A percentile compares a stretch with the other conserved stretches of the same genome.
phyloP scores from a whole-genome alignment of 1,140 invertebrate species.

The Pantala flavescens region DNA sequence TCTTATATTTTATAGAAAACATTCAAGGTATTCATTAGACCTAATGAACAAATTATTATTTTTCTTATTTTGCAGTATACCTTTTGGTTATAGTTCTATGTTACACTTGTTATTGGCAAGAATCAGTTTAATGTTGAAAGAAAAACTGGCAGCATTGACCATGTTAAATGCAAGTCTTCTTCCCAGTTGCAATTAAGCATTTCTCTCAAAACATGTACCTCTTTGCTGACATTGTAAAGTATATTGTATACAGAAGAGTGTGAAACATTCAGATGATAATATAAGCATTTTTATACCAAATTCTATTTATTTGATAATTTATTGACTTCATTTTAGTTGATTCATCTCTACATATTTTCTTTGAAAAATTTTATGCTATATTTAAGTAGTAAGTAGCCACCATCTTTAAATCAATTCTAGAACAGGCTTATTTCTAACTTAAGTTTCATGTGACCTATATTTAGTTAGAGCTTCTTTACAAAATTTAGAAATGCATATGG shows the following conservation, averaged over 20 bases:
- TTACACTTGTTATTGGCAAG: not conserved
- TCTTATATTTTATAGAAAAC: not conserved
- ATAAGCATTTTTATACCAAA: not conserved
- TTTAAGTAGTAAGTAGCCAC: too few species aligned
- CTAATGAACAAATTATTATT: not conserved
- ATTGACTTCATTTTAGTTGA: too few species aligned
- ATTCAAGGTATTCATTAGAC: not conserved
- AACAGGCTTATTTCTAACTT: too few species aligned
- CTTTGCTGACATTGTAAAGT: not conserved
- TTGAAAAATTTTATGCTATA: too few species aligned
- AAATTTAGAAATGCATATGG: too few species aligned
- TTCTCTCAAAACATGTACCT: not conserved
- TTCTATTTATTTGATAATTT: too few species aligned
- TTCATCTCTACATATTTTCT: too few species aligned
- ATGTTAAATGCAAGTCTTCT: not conserved
- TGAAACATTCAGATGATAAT: not conserved
- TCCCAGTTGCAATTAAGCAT: not conserved
- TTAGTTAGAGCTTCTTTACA: too few species aligned
- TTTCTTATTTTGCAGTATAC: not conserved
- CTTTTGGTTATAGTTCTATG: not conserved
- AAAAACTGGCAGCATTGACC: not conserved
- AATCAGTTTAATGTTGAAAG: not conserved
- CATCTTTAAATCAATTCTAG: too few species aligned
- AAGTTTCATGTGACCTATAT: too few species aligned
- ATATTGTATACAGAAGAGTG: slow-evolving; percentile 7